These are phyloP conservation scores for Tragulus kanchil DNA, from an alignment of 2,113 vertebrate genomes.

Conservation along the genomic window DNA sequence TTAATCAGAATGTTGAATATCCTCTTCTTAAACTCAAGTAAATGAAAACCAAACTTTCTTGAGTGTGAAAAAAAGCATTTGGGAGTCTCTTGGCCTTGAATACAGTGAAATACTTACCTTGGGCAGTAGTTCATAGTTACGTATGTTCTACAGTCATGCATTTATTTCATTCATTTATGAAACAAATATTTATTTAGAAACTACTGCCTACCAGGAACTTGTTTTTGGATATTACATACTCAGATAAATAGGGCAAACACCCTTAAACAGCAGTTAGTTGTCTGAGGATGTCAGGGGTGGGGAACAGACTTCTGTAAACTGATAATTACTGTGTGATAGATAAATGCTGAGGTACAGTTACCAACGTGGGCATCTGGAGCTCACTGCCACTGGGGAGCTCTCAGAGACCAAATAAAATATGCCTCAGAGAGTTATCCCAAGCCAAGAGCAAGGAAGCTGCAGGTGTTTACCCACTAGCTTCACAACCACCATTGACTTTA, in stretches of 20 bases:
- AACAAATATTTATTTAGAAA: neutral
- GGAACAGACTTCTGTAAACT: neutral
- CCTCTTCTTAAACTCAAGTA: slow-evolving; percentile 1
- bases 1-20: neutral
- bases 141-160: neutral
- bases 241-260: neutral
- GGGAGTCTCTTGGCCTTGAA: neutral
- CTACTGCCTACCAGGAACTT: accelerated
- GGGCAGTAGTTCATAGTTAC: neutral
- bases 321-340: neutral
- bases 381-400: neutral
- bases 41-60: slow-evolving; percentile 10
- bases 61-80: neutral
- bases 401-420: neutral
- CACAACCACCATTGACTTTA: neutral
- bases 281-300: no score
- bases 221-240: neutral
- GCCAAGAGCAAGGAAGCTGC: neutral
- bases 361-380: neutral
- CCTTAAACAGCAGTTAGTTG: neutral
- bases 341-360: neutral
- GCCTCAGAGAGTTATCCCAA: neutral
- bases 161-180: slow-evolving; percentile 39
- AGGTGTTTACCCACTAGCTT: neutral
- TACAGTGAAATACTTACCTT: neutral